Evolutionary conservation across 2,888 invertebrate species (phyloP), one percentile per base, ranked within the genome.

Genomic region (Cybosia mesomella): DNA sequence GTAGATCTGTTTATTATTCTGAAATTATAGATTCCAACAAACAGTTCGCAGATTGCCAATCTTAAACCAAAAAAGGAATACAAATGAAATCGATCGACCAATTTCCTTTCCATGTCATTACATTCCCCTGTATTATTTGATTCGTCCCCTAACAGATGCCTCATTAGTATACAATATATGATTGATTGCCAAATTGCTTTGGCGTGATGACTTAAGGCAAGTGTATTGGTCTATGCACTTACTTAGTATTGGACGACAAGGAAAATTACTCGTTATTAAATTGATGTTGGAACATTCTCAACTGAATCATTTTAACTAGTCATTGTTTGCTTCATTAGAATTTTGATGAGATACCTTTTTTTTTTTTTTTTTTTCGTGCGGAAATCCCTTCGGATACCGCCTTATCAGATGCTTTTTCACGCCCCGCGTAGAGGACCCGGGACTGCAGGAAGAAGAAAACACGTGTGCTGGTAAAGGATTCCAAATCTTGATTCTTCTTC

Each of bases 131-230:
- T 34, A 39, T 67, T 60, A 73, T 63, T 57, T 28, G 28, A 67
- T 68, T 74, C 59, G 67, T 60, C 68, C 70, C 79, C 70, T 67
- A 72, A 80, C 76, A 79, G 75, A 73, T 60, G 61, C 62, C 21
- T 78, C 81, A 78, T 78, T 79, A 80, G 76, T 66, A 72, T 67
- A 78, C 63, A 74, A 80, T 76, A 71, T 74, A 71, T 66, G 79
- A 76, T 74, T 75, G 79, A 78, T 75, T 71, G 53, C 64, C 43
- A 66, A 73, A 73, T 77, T 80, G 67, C 55, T 61, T 54, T 18
- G 70, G 71, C 71, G 72, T 36, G 70, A 72, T 72, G 66, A 71
- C 66, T 70, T 32, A 54, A 64, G 69, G 71, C 39, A 39, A 55
- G 58, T 60, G 61, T n/a, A n/a, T n/a, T n/a, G n/a, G n/a, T n/a